Base-by-base conservation (phyloP, 2,888 invertebrate genomes). In the Anthoptus insignis region DNA sequence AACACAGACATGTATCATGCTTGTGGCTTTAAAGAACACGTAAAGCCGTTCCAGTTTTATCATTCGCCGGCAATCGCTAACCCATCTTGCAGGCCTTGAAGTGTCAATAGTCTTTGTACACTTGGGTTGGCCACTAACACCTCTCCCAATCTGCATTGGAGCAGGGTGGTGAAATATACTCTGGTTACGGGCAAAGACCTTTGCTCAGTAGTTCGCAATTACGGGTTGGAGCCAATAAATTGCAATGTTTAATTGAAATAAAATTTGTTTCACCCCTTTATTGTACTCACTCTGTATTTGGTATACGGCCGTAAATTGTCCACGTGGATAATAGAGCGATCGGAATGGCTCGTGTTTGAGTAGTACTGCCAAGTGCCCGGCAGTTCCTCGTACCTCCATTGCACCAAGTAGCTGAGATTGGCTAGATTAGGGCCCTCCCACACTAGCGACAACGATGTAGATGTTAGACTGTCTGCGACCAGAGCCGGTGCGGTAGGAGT, bases 241-340 rank as follows among this genome's bases (percentile, higher is more conserved):
- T 27, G 11, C 3, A n/a, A n/a, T 49, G 13, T 14, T 49, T 24
- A 39, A 3, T 6, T 13, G 11, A 6, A 45, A 16, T 16, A 7
- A 6, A n/a, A 2, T 21, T 54, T 2, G 19, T 4, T 14, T 37
- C 6, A 27, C 24, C 24, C 29, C 8, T 27, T 27, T 27, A 24
- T 24, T n/a, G 8, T 11, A 81, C 94, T 91, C 91, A 98, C 98
- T 94, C 97, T 95, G 83, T 99, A 99, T 82, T 97, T 97, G 0
- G 98, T 97, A 82, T 97, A 98, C 0, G 99, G 98, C 73, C 97
- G 95, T 54, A 99, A 92, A 73, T 96, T 95, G 71, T 96, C 96
- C 8, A 98, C 96, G 24, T 95, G 94, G 74, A 97, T 97, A 42
- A 95, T 95, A 21, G 94, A 94, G 73, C 94, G 83, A 74, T 95